These are phyloP conservation scores for Cataglyphis altisquamis DNA, from an alignment of 2,888 invertebrate species.

Conservation along the genomic window DNA sequence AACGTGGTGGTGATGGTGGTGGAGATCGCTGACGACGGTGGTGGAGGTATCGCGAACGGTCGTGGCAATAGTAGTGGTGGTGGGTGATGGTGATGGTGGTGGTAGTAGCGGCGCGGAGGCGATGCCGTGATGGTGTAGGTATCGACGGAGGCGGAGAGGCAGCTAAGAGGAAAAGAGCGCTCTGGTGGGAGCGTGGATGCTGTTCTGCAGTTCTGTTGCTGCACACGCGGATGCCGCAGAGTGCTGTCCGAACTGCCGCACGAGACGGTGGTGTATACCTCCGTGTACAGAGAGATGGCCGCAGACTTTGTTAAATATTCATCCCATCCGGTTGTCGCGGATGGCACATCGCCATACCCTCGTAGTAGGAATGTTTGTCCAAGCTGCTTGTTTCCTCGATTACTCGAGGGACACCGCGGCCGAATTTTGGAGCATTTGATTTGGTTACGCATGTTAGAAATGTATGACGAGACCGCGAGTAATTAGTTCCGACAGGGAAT, in stretches of 20 bases:
- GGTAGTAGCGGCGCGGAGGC: conserved; percentile 42
- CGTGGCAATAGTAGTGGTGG: conserved; percentile 57
- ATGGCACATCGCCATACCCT: conserved; percentile 11
- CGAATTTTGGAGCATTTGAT: conserved; percentile 17
- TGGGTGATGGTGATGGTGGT: conserved; percentile 57
- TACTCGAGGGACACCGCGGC: conserved; percentile 35
- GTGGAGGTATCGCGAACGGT: conserved; percentile 39
- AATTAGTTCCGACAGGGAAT: background rate
- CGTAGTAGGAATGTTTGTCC: conserved; percentile 37
- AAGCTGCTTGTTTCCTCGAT: conserved; percentile 47
- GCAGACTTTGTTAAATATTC: conserved; percentile 51
- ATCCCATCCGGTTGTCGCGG: conserved; percentile 35
- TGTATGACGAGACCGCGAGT: conserved; percentile 7
- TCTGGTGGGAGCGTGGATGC: conserved; percentile 69
- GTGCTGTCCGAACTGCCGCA: conserved; percentile 60
- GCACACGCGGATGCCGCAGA: conserved; percentile 60
- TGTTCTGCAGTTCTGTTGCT: conserved; percentile 42
- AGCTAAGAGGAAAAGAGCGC: conserved; percentile 34
- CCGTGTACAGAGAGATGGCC: conserved; percentile 49
- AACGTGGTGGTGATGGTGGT: conserved; percentile 57
- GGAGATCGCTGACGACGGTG: conserved; percentile 52
- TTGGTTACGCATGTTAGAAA: conserved; percentile 22
- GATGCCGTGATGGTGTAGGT: conserved; percentile 52
- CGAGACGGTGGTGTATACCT: conserved; percentile 33
- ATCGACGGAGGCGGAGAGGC: conserved; percentile 66